A percentile compares a stretch with the other conserved stretches of the same genome.
Conservation (phyloP, 2,113 vertebrate genomes). For the Coptodon bakossiorum region DNA sequence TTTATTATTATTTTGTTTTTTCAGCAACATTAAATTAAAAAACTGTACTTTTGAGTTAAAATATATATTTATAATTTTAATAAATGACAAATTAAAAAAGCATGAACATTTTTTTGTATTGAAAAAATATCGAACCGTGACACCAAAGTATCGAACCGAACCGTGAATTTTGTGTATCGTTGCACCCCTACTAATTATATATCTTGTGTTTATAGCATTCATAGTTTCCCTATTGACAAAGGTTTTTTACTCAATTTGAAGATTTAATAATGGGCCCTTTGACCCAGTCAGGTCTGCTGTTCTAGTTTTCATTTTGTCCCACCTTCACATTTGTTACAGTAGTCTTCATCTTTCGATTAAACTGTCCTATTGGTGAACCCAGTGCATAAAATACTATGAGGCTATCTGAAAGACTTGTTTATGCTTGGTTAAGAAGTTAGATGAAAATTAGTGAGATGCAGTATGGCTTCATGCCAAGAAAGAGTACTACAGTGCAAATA, state of each 20-base stretch:
- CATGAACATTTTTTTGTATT: too few relatives aligned
- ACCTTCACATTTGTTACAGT: fast-evolving
- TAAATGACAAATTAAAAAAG: too few relatives aligned
- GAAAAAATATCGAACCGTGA: too few relatives aligned
- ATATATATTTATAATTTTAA: too few relatives aligned
- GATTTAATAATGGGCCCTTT: not conserved
- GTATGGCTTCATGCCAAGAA: not conserved
- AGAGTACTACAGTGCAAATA: not conserved
- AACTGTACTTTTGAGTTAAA: too few relatives aligned
- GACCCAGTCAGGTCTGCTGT: not conserved
- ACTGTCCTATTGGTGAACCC: not conserved
- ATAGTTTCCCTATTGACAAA: not conserved
- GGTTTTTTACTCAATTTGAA: not conserved
- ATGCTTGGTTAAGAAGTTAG: not conserved
- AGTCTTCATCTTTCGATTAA: not conserved
- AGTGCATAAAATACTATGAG: not conserved
- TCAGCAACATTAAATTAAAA: too few relatives aligned
- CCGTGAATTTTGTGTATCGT: too few relatives aligned
- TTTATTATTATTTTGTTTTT: too few relatives aligned
- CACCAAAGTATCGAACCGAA: too few relatives aligned
- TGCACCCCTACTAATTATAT: not conserved
- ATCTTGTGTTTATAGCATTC: not conserved
- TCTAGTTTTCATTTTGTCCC: not conserved
- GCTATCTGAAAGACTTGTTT: not conserved
- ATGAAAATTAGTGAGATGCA: not conserved